Conservation (phyloP, 2,113 vertebrate species). For the Ceuthmochares aereus region DNA sequence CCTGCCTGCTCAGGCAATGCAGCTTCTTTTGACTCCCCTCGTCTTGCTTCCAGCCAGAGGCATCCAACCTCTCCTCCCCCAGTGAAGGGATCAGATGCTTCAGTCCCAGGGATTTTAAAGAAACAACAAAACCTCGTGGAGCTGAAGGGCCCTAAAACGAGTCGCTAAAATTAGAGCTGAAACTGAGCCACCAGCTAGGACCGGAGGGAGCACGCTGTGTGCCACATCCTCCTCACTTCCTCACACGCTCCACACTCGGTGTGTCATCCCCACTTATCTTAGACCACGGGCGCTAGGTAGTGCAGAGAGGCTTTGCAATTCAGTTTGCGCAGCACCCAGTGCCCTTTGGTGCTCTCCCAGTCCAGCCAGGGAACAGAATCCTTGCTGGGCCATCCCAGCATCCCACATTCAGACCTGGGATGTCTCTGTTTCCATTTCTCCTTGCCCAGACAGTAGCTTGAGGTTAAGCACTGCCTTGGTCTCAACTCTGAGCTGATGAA, state of each 20-base stretch:
- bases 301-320: neutral
- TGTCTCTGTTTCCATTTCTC: neutral
- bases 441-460: neutral
- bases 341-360: fast-evolving
- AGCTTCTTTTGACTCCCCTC: neutral
- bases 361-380: neutral
- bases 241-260: slow-evolving; percentile 28
- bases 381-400: neutral
- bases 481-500: neutral
- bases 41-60: neutral
- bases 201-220: neutral
- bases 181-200: slow-evolving; percentile 47
- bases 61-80: neutral
- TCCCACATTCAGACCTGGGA: neutral
- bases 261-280: slow-evolving; percentile 53
- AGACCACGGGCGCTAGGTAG: neutral
- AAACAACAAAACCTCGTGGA: neutral
- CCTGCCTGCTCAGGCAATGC: neutral
- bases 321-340: neutral
- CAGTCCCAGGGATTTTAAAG: neutral
- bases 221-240: slow-evolving; percentile 63
- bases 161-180: slow-evolving; percentile 63
- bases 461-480: fast-evolving
- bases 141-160: neutral
- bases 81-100: fast-evolving